Evolutionary conservation across 1,140 invertebrate genomes (phyloP).

Genomic region (Pararge aegeria): DNA sequence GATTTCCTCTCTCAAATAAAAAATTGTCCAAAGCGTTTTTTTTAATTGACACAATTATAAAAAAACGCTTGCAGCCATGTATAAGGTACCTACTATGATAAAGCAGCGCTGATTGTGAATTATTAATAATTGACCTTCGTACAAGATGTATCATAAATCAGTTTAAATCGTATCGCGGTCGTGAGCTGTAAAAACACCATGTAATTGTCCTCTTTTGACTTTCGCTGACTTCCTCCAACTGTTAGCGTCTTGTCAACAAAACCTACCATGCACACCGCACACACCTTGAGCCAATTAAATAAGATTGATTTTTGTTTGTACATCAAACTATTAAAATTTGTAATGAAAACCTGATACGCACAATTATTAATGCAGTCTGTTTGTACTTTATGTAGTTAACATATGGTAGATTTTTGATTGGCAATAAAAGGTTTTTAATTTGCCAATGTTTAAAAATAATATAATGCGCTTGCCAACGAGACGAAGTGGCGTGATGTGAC

Average conservation of each 20-base stretch:
- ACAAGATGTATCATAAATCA: no score
- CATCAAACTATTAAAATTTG: not conserved
- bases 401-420: slow-evolving; percentile 18
- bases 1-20: no score
- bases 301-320: slow-evolving; percentile 5
- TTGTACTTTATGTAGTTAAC: not conserved
- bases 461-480: slow-evolving; percentile 15
- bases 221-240: slow-evolving; percentile 23
- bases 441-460: slow-evolving; percentile 22
- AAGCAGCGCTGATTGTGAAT: no score
- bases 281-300: not conserved
- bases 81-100: no score
- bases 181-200: not conserved
- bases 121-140: no score
- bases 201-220: slow-evolving; percentile 18
- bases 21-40: no score
- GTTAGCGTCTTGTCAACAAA: slow-evolving; percentile 10
- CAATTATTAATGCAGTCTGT: not conserved
- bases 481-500: slow-evolving; percentile 17
- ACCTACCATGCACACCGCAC: not conserved
- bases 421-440: not conserved
- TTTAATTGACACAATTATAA: no score
- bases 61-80: no score
- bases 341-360: slow-evolving; percentile 16
- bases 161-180: not conserved